Evolutionary conservation across 2,113 vertebrate species (phyloP).

Genomic region (Anhinga rufa): DNA sequence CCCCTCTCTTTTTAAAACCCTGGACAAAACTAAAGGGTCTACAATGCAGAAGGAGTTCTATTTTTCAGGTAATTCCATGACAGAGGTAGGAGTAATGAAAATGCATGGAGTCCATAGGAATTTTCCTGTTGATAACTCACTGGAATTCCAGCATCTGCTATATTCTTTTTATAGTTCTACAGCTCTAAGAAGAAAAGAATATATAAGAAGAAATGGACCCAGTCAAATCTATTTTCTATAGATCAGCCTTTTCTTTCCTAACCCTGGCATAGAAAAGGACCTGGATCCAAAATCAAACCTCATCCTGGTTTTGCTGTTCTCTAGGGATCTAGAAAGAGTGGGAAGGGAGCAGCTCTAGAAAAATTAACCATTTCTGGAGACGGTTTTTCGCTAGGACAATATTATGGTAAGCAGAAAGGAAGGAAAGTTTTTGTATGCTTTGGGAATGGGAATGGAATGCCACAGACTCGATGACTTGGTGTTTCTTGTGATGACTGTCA

Average conservation of each 20-base stretch:
- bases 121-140: not conserved
- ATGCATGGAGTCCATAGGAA: not conserved
- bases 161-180: not conserved
- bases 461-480: not conserved
- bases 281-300: not conserved
- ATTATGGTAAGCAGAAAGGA: not conserved
- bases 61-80: not conserved
- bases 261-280: not conserved
- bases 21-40: not conserved
- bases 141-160: not conserved
- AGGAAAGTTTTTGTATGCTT: not conserved
- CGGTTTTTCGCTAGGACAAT: not conserved
- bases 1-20: not conserved
- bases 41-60: not conserved
- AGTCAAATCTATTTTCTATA: not conserved
- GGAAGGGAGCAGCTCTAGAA: not conserved
- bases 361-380: not conserved
- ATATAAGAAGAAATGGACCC: not conserved
- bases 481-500: conserved; percentile 8
- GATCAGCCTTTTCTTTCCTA: not conserved
- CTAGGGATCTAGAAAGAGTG: not conserved
- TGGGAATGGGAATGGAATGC: not conserved
- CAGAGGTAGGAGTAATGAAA: not conserved
- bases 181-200: not conserved
- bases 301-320: not conserved